These are phyloP conservation scores for Scaeva pyrastri DNA, from an alignment of 2,888 invertebrate genomes.

Conservation along the genomic window DNA sequence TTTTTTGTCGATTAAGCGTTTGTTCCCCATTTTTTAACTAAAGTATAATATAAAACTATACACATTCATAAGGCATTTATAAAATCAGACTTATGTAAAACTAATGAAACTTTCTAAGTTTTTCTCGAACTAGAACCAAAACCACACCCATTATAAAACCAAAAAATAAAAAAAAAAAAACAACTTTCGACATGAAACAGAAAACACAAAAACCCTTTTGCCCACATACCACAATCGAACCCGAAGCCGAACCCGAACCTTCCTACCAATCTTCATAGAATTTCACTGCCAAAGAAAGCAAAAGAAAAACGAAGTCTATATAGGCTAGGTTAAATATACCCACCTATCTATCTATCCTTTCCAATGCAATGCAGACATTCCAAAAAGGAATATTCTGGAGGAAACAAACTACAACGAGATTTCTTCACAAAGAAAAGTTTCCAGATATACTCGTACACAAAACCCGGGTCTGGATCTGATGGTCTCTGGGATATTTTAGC, in stretches of 20 bases:
- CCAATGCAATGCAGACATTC: background rate
- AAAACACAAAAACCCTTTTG: slow-evolving; percentile 57
- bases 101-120: too few relatives aligned
- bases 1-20: too few relatives aligned
- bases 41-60: too few relatives aligned
- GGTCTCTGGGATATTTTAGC: slow-evolving; percentile 3
- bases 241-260: too few relatives aligned
- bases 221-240: background rate
- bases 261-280: background rate
- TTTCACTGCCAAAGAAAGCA: background rate
- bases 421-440: slow-evolving; percentile 32
- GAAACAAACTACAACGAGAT: slow-evolving; percentile 31
- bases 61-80: too few relatives aligned
- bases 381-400: slow-evolving; percentile 58
- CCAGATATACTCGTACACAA: background rate
- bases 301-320: slow-evolving; percentile 9
- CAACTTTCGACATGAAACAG: background rate
- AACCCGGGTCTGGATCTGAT: slow-evolving; percentile 29
- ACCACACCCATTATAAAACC: slow-evolving; percentile 27
- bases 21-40: too few relatives aligned
- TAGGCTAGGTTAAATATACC: background rate
- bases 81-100: too few relatives aligned
- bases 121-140: background rate
- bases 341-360: background rate
- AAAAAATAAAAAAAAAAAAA: background rate